Evolutionary conservation across 2,888 invertebrate species (phyloP), one percentile per base, ranked within the genome.

Genomic region (Lasioglossum vierecki): DNA sequence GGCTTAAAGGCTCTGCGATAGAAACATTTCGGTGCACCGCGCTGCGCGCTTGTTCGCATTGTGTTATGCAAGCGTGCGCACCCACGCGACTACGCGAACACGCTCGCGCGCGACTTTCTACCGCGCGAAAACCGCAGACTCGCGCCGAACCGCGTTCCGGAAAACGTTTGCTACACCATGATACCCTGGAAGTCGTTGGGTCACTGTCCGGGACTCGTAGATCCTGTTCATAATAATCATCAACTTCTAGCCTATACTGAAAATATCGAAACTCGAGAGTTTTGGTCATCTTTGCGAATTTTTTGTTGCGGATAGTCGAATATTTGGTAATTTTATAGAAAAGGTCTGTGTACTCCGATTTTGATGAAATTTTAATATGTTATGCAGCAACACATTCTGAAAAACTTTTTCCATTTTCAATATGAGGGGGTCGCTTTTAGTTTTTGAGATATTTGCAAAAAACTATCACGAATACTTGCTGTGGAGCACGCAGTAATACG

Each of bases 1-100:
- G 60, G 60, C 60, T 60, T n/a, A 13, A 60, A 26, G 26, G 13
- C 26, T 26, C n/a, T 70, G 60, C 81, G 68, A 79, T 80, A 86
- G 73, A 84, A 86, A 86, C 80, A 84, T 86, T 88, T 85, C 79
- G 39, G 78, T 53, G 53, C 53, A 53, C 22, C 22, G 53, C 8
- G 22, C 22, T 9, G 53, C 53, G 53, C 22, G 53, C 53, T 53
- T 26, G 78, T 87, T 82, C 84, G 89, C 84, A 81, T 87, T 73
- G 85, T 73, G 89, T 89, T 89, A 86, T 80, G 84, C 89, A 89
- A 89, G 68, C 85, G 71, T 26, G 80, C 11, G 30, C 85, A 80
- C 88, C 88, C 82, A 89, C 88, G 83, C 87, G 76, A 66, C 76
- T 60, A 26, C 26, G 70, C 71, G 46, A 49, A 76, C 75, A 71